Base-by-base conservation (phyloP, 2,888 invertebrate genomes). In the Beris morrisii region DNA sequence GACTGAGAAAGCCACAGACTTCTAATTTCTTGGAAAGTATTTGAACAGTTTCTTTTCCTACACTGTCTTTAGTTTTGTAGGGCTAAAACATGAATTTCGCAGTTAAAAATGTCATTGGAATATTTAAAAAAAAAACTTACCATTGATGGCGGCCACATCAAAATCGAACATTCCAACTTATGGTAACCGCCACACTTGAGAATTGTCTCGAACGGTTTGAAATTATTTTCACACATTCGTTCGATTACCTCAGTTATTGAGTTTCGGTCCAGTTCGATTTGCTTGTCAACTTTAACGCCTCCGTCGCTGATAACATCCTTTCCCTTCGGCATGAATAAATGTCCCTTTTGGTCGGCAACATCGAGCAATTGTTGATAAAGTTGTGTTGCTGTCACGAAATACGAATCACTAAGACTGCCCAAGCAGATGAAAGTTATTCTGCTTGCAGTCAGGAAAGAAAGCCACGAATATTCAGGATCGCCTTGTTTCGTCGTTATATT, bases 1-100 rank as follows among this genome's bases (percentile, higher is more conserved):
- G 87, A n/a, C 90, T 86, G 59, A 97, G 81, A 76, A 95, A 97
- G 0, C 97, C 97, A 75, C 93, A 88, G 15, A 97, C 87, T 76
- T 92, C 90, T 64, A 97, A 84, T 59, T 87, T 86, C 67, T 87
- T 88, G 0, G 91, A 87, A 61, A 95, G 83, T 69, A 84, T 86
- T 44, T 66, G 67, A 46, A 66, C 22, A 7, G 44, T 55, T n/a
- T 72, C 71, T 28, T 55, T 69, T 15, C 69, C 71, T 31, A 68
- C 50, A 7, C 50, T 52, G 43, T 71, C 70, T 57, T 70, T 70
- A 15, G 30, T 50, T 28, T 45, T 67, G 70, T 77, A 78, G 4
- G 79, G 78, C 79, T 79, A 48, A 58, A 31, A 38, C 53, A 46
- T 11, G 22, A 59, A 68, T 38, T 48, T 63, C 32, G 64, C 44